These are phyloP conservation scores for Pseudorasbora parva DNA, from an alignment of 2,113 vertebrate species.

Conservation along the genomic window DNA sequence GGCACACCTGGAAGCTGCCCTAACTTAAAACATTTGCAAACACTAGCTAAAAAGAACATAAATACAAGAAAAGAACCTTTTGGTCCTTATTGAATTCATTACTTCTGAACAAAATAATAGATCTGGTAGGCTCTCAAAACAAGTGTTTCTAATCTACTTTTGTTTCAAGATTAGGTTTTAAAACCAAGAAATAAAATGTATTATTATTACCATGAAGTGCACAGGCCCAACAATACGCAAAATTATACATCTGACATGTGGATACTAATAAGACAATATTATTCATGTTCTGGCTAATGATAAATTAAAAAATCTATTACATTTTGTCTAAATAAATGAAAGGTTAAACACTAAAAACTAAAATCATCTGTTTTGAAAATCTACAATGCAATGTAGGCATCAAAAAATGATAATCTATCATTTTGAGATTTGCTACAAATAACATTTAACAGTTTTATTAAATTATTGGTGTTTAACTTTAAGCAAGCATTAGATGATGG, in stretches of 20 bases:
- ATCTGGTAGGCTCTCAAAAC: not conserved
- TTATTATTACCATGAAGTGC: not conserved
- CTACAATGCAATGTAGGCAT: not conserved
- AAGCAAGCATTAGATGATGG: not conserved
- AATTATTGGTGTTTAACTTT: too few relatives aligned
- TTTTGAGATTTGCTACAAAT: not conserved
- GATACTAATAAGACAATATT: not conserved
- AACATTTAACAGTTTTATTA: too few relatives aligned
- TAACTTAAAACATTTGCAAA: slow-evolving; percentile 17
- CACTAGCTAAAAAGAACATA: slow-evolving; percentile 2
- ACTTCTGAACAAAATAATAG: not conserved
- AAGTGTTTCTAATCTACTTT: not conserved
- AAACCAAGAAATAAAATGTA: not conserved
- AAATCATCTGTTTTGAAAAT: not conserved
- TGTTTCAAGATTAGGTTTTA: not conserved
- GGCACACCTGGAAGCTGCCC: slow-evolving; percentile 7
- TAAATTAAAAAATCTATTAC: not conserved
- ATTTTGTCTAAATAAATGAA: not conserved
- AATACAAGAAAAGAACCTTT: not conserved
- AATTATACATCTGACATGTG: not conserved
- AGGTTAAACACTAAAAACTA: not conserved
- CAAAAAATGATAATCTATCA: not conserved
- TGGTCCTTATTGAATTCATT: not conserved
- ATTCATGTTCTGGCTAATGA: not conserved
- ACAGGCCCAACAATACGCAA: not conserved